Conservation (phyloP, 1,140 invertebrate genomes). For the Drosophila teissieri region DNA sequence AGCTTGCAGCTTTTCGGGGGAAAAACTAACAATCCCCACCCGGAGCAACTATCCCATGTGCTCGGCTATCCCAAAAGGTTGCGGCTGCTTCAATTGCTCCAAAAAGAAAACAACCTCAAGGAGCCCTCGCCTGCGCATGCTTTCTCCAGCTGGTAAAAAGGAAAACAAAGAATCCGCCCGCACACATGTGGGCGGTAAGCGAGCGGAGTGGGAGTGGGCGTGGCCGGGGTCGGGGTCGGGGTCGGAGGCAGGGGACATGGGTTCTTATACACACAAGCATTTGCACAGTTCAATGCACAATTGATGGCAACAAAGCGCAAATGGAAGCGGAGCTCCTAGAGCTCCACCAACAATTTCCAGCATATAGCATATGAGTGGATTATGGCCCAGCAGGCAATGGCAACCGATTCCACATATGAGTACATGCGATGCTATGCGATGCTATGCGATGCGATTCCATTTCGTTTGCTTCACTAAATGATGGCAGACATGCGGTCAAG, state of each 20-base stretch:
- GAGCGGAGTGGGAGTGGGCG: not conserved
- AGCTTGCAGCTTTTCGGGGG: slow-evolving; percentile 40
- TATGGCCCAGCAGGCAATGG: slow-evolving; percentile 41
- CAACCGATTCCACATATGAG: slow-evolving; percentile 20
- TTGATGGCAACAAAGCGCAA: slow-evolving; percentile 58
- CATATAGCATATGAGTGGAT: slow-evolving; percentile 56
- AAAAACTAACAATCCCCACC: slow-evolving; percentile 28
- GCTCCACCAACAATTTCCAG: slow-evolving; percentile 31
- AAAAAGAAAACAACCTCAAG: slow-evolving; percentile 30
- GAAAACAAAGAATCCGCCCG: slow-evolving; percentile 31
- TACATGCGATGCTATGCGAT: slow-evolving; percentile 10
- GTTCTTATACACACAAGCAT: slow-evolving; percentile 48
- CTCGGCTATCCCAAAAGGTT: slow-evolving; percentile 17
- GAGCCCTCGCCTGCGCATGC: slow-evolving; percentile 38
- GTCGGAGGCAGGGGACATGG: not conserved
- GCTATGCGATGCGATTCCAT: slow-evolving; percentile 36
- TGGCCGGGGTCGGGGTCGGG: no score
- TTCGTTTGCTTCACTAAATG: slow-evolving; percentile 45
- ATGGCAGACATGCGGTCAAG: slow-evolving; percentile 36
- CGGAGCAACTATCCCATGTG: slow-evolving; percentile 29
- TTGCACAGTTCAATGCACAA: slow-evolving; percentile 77
- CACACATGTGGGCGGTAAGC: not conserved
- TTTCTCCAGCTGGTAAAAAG: slow-evolving; percentile 10
- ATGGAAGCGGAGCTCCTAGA: slow-evolving; percentile 24
- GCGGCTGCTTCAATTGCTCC: slow-evolving; percentile 31